phyloP scores from a whole-genome alignment of 2,888 invertebrate species.

The Polyommatus icarus region DNA sequence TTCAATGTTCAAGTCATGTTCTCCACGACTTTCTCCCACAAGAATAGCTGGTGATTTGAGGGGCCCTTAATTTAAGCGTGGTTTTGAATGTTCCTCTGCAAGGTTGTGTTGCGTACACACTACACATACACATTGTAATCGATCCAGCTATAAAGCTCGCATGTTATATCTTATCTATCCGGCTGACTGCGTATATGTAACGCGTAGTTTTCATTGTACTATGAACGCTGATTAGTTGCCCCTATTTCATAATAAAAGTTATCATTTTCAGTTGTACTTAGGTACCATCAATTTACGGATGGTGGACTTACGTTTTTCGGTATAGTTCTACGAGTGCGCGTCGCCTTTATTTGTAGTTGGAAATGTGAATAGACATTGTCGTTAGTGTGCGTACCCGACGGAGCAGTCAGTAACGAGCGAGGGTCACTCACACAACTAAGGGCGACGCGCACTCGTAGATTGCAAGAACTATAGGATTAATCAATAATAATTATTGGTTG shows the following conservation, averaged over 20 bases:
- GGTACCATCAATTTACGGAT: not conserved
- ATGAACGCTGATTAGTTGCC: not conserved
- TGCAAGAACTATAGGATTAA: no score
- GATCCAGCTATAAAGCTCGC: not conserved
- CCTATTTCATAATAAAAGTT: not conserved
- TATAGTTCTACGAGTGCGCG: no score
- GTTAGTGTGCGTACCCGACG: no score
- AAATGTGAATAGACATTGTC: no score
- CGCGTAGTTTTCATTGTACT: not conserved
- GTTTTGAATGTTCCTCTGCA: not conserved
- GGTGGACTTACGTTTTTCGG: no score
- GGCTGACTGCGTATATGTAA: conserved; percentile 6
- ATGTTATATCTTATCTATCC: conserved; percentile 6
- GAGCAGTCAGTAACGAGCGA: no score
- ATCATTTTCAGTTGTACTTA: not conserved
- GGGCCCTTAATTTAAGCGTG: not conserved
- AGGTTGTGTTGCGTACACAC: not conserved
- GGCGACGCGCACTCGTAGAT: no score
- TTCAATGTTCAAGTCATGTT: not conserved
- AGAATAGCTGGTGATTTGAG: not conserved
- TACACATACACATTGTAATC: not conserved
- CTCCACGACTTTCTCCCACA: not conserved
- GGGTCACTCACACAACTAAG: no score
- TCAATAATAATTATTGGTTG: no score
- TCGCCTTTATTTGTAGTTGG: no score